Base-by-base conservation (phyloP, 2,888 invertebrate genomes). In the Lasius fuliginosus region DNA sequence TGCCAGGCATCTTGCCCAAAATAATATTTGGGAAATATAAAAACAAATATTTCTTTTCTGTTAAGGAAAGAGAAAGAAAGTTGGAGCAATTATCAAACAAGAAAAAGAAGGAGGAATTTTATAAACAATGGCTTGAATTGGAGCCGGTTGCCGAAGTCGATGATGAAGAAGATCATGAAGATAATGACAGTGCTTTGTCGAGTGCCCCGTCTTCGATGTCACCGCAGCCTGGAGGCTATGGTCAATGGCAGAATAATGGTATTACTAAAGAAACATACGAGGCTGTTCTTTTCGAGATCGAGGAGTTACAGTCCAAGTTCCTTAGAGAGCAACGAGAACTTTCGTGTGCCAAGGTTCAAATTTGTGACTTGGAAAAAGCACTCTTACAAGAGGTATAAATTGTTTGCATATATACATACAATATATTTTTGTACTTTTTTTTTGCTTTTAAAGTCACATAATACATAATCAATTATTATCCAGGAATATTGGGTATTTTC, bases 191-290 rank as follows among this genome's bases (percentile, higher is more conserved):
- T 71, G 97, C 97, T 84, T 95, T 97, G 88, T 97, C 97, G 86
- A 97, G 97, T 88, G 97, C 96, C 87, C 97, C 97, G 83, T 96
- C 97, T 86, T 97, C 97, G 74, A 96, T 97, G 91, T 97, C 97
- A 90, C 97, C 97, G 81, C 97, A 97, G 93, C 97, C 97, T 5
- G 92, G 92, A 30, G 90, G 90, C 40, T 92, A 90, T 33, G 90
- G 90, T 23, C 89, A 87, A 40, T 92, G 90, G 89, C 90, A 91
- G 60, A 86, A 87, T 11, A 92, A 89, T 33, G 82, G 91, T 5
- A 90, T 93, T 33, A 93, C 92, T 46, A 90, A 92, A 62, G 94
- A 94, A 79, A 92, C 93, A 3, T 94, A 94, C 83, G 95, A 96
- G 87, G 95, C 95, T 85, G 94, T 95, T 23, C 88, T 94, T 0